phyloP scores from a whole-genome alignment of 2,888 invertebrate genomes.

The Microctonus brassicae region DNA sequence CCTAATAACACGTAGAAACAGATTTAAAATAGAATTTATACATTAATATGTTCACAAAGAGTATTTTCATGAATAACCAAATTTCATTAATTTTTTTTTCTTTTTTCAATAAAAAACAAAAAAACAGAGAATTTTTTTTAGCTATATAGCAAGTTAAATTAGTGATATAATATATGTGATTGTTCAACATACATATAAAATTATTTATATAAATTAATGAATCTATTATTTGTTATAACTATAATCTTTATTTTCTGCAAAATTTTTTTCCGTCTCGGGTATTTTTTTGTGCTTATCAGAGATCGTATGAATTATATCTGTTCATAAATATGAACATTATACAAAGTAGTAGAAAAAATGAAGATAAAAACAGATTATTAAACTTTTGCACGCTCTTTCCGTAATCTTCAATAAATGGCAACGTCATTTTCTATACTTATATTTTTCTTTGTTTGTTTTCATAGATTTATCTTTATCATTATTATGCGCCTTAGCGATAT shows the following conservation, averaged over 20 bases:
- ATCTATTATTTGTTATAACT: slow-evolving; percentile 53
- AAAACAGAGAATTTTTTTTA: not conserved
- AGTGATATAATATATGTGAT: slow-evolving; percentile 49
- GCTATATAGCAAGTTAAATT: slow-evolving; percentile 44
- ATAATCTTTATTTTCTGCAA: slow-evolving; percentile 30
- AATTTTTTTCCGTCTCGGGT: slow-evolving; percentile 34
- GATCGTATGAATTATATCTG: slow-evolving; percentile 58
- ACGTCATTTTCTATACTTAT: slow-evolving; percentile 6
- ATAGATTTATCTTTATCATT: not conserved
- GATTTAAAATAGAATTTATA: slow-evolving; percentile 22
- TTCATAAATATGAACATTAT: slow-evolving; percentile 64
- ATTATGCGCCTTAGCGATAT: not conserved
- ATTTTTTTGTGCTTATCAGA: slow-evolving; percentile 66
- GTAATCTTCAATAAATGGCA: slow-evolving; percentile 46
- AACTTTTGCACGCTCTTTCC: slow-evolving; percentile 56
- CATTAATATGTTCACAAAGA: slow-evolving; percentile 14
- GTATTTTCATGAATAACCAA: slow-evolving; percentile 7
- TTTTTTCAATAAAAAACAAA: not conserved
- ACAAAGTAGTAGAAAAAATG: slow-evolving; percentile 69
- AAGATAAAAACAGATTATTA: slow-evolving; percentile 63
- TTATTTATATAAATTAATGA: slow-evolving; percentile 65
- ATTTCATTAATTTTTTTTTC: not conserved
- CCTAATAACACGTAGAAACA: not conserved
- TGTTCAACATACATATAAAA: slow-evolving; percentile 57
- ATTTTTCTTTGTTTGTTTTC: slow-evolving; percentile 17